Conservation (phyloP, 2,113 vertebrate genomes). For the Xenopus tropicalis region DNA sequence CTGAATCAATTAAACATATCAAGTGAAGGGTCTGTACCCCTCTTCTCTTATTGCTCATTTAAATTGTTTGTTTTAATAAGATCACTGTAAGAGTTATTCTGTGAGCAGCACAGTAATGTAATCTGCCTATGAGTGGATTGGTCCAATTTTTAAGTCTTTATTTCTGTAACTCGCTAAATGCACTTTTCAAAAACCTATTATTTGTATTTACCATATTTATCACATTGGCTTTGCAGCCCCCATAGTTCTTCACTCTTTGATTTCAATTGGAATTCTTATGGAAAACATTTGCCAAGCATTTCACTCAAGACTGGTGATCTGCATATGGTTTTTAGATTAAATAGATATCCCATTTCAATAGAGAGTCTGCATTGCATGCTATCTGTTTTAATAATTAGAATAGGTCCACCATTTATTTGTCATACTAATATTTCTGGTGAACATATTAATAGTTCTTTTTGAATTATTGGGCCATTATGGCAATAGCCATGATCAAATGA, state of each 20-base stretch:
- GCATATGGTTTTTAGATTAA: slow-evolving; percentile 32
- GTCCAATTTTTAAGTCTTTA: slow-evolving; percentile 19
- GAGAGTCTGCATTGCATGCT: not conserved
- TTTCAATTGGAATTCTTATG: slow-evolving; percentile 55
- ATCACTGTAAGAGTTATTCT: too few relatives aligned
- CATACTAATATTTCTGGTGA: not conserved
- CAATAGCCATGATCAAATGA: not conserved
- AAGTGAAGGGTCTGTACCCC: too few relatives aligned
- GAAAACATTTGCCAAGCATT: slow-evolving; percentile 52
- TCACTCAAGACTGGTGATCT: slow-evolving; percentile 20
- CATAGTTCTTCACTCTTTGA: slow-evolving; percentile 55
- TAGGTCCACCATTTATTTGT: not conserved
- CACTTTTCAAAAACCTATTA: slow-evolving; percentile 57
- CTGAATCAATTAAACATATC: too few relatives aligned
- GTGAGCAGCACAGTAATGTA: too few relatives aligned
- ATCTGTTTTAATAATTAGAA: not conserved
- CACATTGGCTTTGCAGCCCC: slow-evolving; percentile 46
- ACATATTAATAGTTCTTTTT: not conserved
- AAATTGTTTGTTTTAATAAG: too few relatives aligned
- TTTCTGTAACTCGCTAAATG: slow-evolving; percentile 57
- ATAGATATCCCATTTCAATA: not conserved
- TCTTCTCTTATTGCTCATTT: too few relatives aligned
- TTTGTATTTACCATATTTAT: slow-evolving; percentile 49
- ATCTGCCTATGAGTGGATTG: not conserved
- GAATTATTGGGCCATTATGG: not conserved